phyloP scores from a whole-genome alignment of 2,113 vertebrate genomes.

The Microcebus ravelobensis region DNA sequence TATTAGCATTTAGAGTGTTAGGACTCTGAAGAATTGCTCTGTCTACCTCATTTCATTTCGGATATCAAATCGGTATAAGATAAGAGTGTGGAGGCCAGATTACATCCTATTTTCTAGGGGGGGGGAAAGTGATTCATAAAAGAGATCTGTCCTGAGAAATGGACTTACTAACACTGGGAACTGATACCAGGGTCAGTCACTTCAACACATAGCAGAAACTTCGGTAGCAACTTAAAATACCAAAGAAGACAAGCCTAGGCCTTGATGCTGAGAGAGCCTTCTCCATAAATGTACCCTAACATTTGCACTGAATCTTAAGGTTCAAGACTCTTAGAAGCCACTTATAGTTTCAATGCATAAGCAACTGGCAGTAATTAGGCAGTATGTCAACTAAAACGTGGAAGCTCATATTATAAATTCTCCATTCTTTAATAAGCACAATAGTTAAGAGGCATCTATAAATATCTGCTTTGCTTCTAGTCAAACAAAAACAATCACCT shows the following conservation, averaged over 20 bases:
- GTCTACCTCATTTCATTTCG: constrained; percentile 18
- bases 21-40: background rate
- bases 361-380: background rate
- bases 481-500: constrained; percentile 74
- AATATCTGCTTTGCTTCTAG: constrained; percentile 63
- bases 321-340: background rate
- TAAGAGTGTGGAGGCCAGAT: background rate
- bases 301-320: background rate
- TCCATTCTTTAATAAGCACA: constrained; percentile 78
- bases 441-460: constrained; percentile 74
- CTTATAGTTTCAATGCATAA: background rate
- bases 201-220: background rate
- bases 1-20: background rate
- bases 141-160: background rate
- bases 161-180: background rate
- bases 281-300: background rate
- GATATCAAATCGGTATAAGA: background rate
- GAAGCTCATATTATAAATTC: constrained; percentile 64
- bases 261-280: background rate
- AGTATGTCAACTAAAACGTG: constrained; percentile 37
- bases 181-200: background rate
- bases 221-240: background rate
- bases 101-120: background rate
- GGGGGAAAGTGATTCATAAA: background rate
- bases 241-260: background rate